phyloP scores from a whole-genome alignment of 2,888 invertebrate species.

The Odontomyia ornata region DNA sequence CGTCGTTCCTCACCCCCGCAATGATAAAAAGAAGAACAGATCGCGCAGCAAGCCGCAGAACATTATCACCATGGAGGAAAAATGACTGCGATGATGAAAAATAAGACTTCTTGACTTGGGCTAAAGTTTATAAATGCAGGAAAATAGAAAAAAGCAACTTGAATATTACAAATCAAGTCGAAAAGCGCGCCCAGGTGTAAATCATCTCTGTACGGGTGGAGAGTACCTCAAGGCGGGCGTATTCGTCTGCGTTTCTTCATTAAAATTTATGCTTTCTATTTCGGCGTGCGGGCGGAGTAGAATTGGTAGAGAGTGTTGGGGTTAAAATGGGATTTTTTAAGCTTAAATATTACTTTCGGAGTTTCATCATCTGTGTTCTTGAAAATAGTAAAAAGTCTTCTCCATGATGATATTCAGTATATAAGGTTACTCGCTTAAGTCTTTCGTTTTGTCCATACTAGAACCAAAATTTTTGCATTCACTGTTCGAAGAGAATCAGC shows the following conservation, averaged over 20 bases:
- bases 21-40: neutral
- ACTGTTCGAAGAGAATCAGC: too few species aligned
- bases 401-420: too few species aligned
- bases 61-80: neutral
- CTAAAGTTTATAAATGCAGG: constrained; percentile 6
- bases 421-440: constrained; percentile 19
- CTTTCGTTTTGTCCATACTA: neutral
- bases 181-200: constrained; percentile 61
- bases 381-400: too few species aligned
- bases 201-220: constrained; percentile 53
- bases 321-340: too few species aligned
- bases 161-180: constrained; percentile 17
- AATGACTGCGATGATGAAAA: neutral
- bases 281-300: constrained; percentile 8
- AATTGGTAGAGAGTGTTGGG: too few species aligned
- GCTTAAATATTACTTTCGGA: too few species aligned
- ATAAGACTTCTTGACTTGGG: neutral
- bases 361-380: too few species aligned
- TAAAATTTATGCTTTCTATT: constrained; percentile 42
- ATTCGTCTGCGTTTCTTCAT: constrained; percentile 48
- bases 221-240: constrained; percentile 6
- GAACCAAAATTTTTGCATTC: neutral
- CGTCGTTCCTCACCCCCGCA: constrained; percentile 4
- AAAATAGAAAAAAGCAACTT: constrained; percentile 22
- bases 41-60: neutral